Evolutionary conservation across 2,888 invertebrate species (phyloP), one percentile per base, ranked within the genome.

Genomic region (Meiosimyza platycephala): DNA sequence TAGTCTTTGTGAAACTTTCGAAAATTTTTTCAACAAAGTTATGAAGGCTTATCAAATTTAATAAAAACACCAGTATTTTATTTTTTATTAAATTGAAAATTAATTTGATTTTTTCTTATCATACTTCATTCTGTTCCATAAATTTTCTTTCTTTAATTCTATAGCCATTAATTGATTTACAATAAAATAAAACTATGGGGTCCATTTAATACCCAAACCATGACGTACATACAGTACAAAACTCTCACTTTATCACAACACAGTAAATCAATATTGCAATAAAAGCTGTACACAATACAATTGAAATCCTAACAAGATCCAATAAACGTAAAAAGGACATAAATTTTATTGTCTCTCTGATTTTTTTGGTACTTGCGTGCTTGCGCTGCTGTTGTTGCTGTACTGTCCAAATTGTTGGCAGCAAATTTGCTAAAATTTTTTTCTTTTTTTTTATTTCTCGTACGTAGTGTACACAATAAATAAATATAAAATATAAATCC

Each of bases 261-360:
- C 40, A 40, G 40, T 70, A 70, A 70, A 70, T 70, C 70, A 70
- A 70, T 40, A 47, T 33, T 52, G 62, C 70, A 51, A 70, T 70
- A 62, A 70, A 70, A 70, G 40, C 6, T 9, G 51, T 70, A 54
- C 62, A 62, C 52, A 62, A 52, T 51, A 60, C 70, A 70, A 62
- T 62, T 62, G 62, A 52, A 70, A 62, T 54, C 62, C 52, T 70
- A 70, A 70, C 68, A 68, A 48, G 68, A 68, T 59, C 59, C 68
- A 68, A 68, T 68, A 68, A 68, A 68, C 59, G 47, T 57, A 47
- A 68, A 62, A 70, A 62, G 70, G 52, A 70, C 62, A 70, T 70
- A 62, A 70, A 70, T 70, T 69, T 55, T 22, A 15, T 47, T 59
- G 59, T 28, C 67, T 60, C 51, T 60, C 54, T 55, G 55, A 55